Evolutionary conservation across 2,113 vertebrate genomes (phyloP), one percentile per base, ranked within the genome.

Genomic region (Ammospiza caudacuta): DNA sequence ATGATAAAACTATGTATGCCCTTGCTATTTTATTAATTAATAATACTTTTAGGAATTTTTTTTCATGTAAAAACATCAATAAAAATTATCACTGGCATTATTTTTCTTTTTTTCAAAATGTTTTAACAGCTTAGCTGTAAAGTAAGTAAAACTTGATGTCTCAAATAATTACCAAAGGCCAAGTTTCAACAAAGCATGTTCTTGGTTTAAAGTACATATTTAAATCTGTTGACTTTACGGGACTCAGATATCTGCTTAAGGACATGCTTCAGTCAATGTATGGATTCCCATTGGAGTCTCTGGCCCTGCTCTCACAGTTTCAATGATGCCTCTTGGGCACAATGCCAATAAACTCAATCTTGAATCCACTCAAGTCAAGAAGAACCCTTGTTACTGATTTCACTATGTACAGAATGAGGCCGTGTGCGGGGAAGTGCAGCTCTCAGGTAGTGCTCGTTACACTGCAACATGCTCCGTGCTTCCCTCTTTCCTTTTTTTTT

Each of bases 331-430:
- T 89, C 81, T 87, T 91, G 83, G 93, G 93, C 81, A 23, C 66
- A 49, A n/a, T 0, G 93, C 93, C 94, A 95, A 39, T 49, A 91
- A 92, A 3, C 37, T 94, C 55, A 90, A 46, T 86, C 90, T 90
- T 96, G 88, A 96, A 88, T 90, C 79, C 85, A 88, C 90, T 94
- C 85, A 82, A 94, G 92, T 83, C 73, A 75, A 87, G 91, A 89
- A 95, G 89, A 94, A 93, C 73, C 25, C 94, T 96, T 95, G 70
- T 87, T 89, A 87, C 74, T 84, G 69, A 95, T 87, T 97, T 95
- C 70, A 62, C 52, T 95, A 66, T 5, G n/a, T 72, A 83, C 77
- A 92, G 89, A 94, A 95, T 76, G 89, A 84, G 83, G 92, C 87
- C 86, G 11, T 79, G 37, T 33, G n/a, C 2, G 1, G 80, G 77